A percentile compares a stretch with the other conserved stretches of the same genome.
Conservation (phyloP, 2,113 vertebrate genomes). For the Urocitellus parryii region DNA sequence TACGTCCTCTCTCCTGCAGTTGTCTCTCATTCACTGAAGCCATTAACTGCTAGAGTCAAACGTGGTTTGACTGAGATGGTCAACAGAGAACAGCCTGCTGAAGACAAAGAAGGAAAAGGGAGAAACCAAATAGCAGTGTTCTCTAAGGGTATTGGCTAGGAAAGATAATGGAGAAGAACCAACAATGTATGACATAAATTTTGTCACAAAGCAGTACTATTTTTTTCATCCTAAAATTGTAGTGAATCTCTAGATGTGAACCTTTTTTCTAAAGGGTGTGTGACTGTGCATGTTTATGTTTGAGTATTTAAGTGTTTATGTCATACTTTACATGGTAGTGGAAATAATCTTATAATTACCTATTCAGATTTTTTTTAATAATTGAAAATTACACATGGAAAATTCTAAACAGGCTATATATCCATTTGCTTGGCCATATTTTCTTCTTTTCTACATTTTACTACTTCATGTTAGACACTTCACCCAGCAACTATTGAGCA, state of each 20-base stretch:
- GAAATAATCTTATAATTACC: not conserved
- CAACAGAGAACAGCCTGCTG: not conserved
- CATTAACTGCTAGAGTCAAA: not conserved
- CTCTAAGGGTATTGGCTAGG: not conserved
- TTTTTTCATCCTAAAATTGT: not conserved
- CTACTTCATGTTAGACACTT: not conserved
- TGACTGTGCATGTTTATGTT: not conserved
- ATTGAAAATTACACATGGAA: not conserved
- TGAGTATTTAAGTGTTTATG: not conserved
- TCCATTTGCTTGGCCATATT: not conserved
- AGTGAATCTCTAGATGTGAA: not conserved
- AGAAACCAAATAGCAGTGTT: not conserved
- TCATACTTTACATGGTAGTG: not conserved
- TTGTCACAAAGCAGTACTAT: not conserved
- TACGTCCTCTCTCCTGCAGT: not conserved
- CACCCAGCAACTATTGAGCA: not conserved
- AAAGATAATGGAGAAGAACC: not conserved
- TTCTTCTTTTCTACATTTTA: not conserved
- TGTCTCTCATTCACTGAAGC: not conserved
- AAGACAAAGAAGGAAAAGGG: not conserved
- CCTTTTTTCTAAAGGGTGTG: not conserved
- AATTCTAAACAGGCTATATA: not conserved
- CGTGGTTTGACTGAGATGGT: rapidly evolving
- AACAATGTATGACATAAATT: not conserved
- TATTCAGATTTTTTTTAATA: not conserved